These are phyloP conservation scores for Diaprepes abbreviatus DNA, from an alignment of 2,888 invertebrate genomes.

Conservation along the genomic window DNA sequence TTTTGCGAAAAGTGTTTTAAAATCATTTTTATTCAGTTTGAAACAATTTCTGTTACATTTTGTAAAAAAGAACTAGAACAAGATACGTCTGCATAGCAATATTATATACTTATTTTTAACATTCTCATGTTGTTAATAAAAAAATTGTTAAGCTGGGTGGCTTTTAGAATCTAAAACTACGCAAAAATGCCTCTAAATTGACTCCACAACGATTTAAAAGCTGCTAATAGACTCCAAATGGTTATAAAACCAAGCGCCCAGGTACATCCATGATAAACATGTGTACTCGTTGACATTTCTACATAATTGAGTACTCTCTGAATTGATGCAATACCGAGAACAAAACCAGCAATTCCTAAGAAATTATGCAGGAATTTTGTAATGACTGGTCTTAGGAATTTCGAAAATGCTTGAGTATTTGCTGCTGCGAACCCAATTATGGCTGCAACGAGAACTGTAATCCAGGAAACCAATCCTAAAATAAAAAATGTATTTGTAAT, in stretches of 20 bases:
- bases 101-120: no score
- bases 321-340: conserved; percentile 53
- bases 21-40: no score
- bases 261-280: not conserved
- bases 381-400: conserved; percentile 50
- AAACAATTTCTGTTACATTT: no score
- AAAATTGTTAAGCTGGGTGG: no score
- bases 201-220: conserved; percentile 43
- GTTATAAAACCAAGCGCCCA: conserved; percentile 22
- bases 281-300: not conserved
- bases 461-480: conserved; percentile 56
- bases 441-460: conserved; percentile 51
- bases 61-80: no score
- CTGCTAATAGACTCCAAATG: conserved; percentile 47
- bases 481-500: no score
- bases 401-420: conserved; percentile 48
- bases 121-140: no score
- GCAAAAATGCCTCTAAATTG: conserved; percentile 28
- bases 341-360: conserved; percentile 38
- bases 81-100: no score
- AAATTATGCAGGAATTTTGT: conserved; percentile 53
- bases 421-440: conserved; percentile 52
- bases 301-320: conserved; percentile 45
- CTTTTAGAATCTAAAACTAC: not conserved
- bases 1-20: no score